Evolutionary conservation across 2,888 invertebrate species (phyloP), one percentile per base, ranked within the genome.

Genomic region (Lymantria monacha): DNA sequence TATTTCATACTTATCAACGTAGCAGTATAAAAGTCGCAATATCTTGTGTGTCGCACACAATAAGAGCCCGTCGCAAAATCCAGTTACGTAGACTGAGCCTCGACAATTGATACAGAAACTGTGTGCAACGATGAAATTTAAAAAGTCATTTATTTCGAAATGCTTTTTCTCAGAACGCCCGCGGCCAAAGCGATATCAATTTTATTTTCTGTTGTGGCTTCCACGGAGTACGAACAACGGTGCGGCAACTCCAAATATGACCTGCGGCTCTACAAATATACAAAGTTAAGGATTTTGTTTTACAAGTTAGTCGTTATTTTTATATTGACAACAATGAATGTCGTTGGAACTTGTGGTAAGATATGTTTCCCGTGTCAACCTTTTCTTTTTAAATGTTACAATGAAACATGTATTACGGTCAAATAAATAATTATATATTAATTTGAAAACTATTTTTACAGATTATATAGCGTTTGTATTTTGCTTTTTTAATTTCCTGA

Each of bases 91-190:
- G 71, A 80, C 80, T 86, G 85, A 85, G 85, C 82, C 87, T 83
- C 86, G 85, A 87, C 90, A 87, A 87, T 90, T 91, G 91, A 90
- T 89, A 89, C 87, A 89, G 91, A 85, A 89, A 90, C 89, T 88
- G 91, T 90, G 90, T 87, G 87, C 91, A 90, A 87, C 88, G 91
- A 89, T 90, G 85, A 90, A 91, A 90, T 91, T 91, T 91, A 88
- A 91, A 91, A 91, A 91, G 89, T 91, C 90, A 91, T 91, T 91
- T 91, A 89, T 89, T 87, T 91, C 83, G 82, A 87, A 91, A 90
- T 91, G 83, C 90, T 88, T 90, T 90, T 88, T 88, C 89, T 88
- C 88, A 83, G 81, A 76, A 74, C 81, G 88, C 89, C 84, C 85
- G 86, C 76, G 88, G 89, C 85, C 52, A 66, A 69, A 78, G 78